Conservation (phyloP, 2,888 invertebrate genomes). For the Andricus quercusramuli region DNA sequence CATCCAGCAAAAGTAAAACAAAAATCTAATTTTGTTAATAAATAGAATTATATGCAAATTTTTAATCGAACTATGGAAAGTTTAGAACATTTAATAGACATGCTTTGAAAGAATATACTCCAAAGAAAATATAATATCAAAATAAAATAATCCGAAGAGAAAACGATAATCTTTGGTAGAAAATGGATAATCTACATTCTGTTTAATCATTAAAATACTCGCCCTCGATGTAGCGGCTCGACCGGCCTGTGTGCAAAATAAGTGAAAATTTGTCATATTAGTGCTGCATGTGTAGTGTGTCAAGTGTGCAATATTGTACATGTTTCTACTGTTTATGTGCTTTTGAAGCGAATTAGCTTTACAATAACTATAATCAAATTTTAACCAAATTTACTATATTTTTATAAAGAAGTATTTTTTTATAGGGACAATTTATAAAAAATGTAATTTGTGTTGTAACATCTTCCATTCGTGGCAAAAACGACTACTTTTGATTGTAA, state of each 20-base stretch:
- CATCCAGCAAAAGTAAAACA: background rate
- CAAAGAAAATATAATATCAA: background rate
- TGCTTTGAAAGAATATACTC: background rate
- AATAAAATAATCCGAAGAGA: background rate
- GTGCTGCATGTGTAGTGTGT: conserved; percentile 61
- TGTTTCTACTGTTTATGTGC: conserved; percentile 43
- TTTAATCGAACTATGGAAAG: background rate
- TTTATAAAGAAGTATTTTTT: background rate
- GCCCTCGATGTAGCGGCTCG: conserved; percentile 75
- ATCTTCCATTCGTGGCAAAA: background rate
- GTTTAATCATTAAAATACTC: conserved; percentile 73
- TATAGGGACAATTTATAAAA: too few species aligned
- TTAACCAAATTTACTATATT: background rate
- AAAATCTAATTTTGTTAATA: background rate
- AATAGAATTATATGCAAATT: background rate
- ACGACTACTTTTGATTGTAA: too few species aligned
- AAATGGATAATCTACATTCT: conserved; percentile 46
- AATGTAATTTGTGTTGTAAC: background rate
- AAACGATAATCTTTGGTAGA: background rate
- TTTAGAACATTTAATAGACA: background rate
- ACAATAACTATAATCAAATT: background rate
- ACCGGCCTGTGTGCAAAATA: conserved; percentile 75
- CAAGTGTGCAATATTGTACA: background rate
- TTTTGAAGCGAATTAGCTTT: conserved; percentile 20
- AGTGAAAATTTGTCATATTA: conserved; percentile 71